Evolutionary conservation across 1,140 invertebrate species (phyloP).

Genomic region (Neoseiulus cucumeris): DNA sequence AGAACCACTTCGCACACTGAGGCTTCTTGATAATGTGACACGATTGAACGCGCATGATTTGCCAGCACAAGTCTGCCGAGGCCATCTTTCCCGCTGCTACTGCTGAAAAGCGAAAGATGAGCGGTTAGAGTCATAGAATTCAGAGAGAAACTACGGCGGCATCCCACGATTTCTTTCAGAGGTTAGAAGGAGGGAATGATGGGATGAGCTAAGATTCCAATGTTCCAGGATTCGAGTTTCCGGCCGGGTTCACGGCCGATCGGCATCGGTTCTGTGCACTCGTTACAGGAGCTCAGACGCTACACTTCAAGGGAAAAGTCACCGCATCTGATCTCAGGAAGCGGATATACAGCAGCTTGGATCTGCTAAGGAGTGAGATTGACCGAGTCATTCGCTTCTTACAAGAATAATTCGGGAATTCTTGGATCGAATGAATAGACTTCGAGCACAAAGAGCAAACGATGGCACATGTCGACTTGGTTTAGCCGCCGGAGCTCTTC

Average conservation of each 20-base stretch:
- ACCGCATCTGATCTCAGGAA: no score
- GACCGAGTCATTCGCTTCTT: no score
- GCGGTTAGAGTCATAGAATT: neutral
- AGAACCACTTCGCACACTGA: neutral
- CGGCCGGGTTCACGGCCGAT: neutral
- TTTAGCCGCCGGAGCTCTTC: neutral
- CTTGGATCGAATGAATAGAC: no score
- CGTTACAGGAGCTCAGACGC: no score
- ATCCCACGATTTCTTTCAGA: neutral
- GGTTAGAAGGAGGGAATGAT: neutral
- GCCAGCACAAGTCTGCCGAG: slow-evolving; percentile 1
- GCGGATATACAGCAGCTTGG: no score
- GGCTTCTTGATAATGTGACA: slow-evolving; percentile 4
- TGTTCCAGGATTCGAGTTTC: neutral
- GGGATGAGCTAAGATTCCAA: neutral
- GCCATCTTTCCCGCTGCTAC: neutral
- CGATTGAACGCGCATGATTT: slow-evolving; percentile 4
- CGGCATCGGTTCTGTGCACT: neutral
- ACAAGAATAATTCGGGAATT: no score
- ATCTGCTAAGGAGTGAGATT: no score
- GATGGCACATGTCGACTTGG: no score
- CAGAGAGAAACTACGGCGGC: neutral
- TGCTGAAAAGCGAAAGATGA: neutral
- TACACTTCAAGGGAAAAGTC: no score
- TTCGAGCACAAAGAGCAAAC: neutral